phyloP scores from a whole-genome alignment of 2,113 vertebrate genomes.

The Aleadryas rufinucha region DNA sequence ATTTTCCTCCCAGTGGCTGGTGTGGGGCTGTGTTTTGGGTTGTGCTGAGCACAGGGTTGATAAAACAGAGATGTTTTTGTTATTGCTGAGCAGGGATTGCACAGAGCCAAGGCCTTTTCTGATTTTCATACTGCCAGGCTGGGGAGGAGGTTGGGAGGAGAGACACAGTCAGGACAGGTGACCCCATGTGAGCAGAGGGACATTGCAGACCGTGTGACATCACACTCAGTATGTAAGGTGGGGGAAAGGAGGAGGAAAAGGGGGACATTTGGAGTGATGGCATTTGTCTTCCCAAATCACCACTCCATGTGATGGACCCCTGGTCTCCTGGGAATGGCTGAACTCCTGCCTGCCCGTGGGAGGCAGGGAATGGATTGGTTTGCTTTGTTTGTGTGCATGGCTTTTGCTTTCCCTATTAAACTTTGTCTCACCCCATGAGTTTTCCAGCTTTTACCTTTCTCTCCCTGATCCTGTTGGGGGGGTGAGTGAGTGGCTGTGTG shows the following conservation, averaged over 20 bases:
- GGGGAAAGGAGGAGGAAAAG: background rate
- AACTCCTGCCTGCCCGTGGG: background rate
- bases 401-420: background rate
- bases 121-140: background rate
- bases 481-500: background rate
- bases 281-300: background rate
- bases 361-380: background rate
- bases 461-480: no score
- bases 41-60: background rate
- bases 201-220: background rate
- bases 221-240: background rate
- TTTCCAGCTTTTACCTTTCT: no score
- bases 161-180: background rate
- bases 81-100: background rate
- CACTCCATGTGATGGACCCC: background rate
- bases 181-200: background rate
- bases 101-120: background rate
- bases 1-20: background rate
- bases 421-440: background rate
- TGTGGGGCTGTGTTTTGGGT: background rate
- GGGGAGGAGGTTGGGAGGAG: background rate
- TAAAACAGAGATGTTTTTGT: background rate
- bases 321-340: background rate
- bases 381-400: background rate
- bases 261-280: background rate